Evolutionary conservation across 2,888 invertebrate genomes (phyloP).

Genomic region (Caenorhabditis macrosperma): DNA sequence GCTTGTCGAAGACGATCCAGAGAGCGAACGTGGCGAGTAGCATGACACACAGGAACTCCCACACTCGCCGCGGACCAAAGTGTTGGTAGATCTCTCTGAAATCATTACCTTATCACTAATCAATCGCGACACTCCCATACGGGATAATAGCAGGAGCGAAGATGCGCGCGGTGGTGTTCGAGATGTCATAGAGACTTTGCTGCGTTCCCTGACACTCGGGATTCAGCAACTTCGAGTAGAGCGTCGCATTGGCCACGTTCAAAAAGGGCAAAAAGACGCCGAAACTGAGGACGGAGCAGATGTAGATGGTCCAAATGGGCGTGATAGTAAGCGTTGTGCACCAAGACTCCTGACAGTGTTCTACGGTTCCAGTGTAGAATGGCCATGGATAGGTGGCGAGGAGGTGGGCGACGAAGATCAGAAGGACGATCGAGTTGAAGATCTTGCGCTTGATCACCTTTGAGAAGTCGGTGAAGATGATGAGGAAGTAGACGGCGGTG

Average conservation of each 20-base stretch:
- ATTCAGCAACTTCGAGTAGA: slow-evolving; percentile 51
- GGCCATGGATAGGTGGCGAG: slow-evolving; percentile 53
- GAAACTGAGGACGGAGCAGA: slow-evolving; percentile 49
- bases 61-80: slow-evolving; percentile 47
- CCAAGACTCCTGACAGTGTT: slow-evolving; percentile 31
- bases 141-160: slow-evolving; percentile 50
- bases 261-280: slow-evolving; percentile 55
- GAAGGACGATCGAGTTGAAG: slow-evolving; percentile 42
- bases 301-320: slow-evolving; percentile 50
- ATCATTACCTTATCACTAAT: neutral
- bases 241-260: slow-evolving; percentile 54
- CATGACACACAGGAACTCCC: slow-evolving; percentile 48
- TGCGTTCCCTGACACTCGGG: slow-evolving; percentile 54
- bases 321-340: slow-evolving; percentile 21
- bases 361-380: slow-evolving; percentile 33
- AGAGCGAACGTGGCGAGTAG: slow-evolving; percentile 46
- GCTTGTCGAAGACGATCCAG: slow-evolving; percentile 51
- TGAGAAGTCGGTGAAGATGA: slow-evolving; percentile 54
- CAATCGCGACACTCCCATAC: neutral
- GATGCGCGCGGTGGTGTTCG: slow-evolving; percentile 50
- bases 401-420: slow-evolving; percentile 42
- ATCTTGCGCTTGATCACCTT: slow-evolving; percentile 39
- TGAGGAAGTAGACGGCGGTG: slow-evolving; percentile 44
- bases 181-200: slow-evolving; percentile 58
- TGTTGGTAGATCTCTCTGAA: slow-evolving; percentile 42